Percentiles rank a stretch among this genome's conserved stretches.
phyloP scores from a whole-genome alignment of 2,888 invertebrate species.

The Pachydiplax longipennis region DNA sequence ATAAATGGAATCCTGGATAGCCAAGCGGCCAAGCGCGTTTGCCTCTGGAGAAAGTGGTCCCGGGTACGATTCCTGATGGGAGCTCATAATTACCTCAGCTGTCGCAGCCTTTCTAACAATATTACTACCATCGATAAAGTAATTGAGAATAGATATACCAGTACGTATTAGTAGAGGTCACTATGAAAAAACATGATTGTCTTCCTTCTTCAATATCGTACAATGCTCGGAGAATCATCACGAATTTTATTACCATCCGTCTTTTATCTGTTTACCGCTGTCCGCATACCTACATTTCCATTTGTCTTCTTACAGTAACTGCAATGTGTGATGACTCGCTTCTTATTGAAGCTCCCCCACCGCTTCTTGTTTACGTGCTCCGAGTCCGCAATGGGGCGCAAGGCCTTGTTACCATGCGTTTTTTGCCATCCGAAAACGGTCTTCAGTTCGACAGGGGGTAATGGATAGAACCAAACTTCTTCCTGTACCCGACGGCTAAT shows the following conservation, averaged over 20 bases:
- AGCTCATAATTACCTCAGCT: too few species aligned
- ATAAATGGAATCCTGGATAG: too few species aligned
- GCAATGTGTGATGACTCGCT: not conserved
- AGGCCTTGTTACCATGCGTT: not conserved
- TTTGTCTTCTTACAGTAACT: not conserved
- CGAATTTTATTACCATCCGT: not conserved
- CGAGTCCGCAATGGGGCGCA: not conserved
- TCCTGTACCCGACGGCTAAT: not conserved
- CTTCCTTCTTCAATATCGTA: too few species aligned
- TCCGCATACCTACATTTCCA: not conserved
- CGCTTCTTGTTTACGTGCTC: not conserved
- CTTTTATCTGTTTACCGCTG: not conserved
- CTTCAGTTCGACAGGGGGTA: not conserved
- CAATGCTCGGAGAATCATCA: too few species aligned
- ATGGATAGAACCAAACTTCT: not conserved
- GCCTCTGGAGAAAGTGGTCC: too few species aligned
- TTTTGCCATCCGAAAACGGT: not conserved
- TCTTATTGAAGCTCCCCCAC: not conserved
- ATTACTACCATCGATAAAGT: too few species aligned
- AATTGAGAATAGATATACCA: too few species aligned
- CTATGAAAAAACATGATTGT: not conserved
- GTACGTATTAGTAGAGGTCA: not conserved
- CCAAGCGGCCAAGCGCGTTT: too few species aligned
- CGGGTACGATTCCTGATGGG: too few species aligned
- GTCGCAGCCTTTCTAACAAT: too few species aligned